Evolutionary conservation across 2,888 invertebrate species (phyloP), one percentile per base, ranked within the genome.

Genomic region (Lutraria lutraria): DNA sequence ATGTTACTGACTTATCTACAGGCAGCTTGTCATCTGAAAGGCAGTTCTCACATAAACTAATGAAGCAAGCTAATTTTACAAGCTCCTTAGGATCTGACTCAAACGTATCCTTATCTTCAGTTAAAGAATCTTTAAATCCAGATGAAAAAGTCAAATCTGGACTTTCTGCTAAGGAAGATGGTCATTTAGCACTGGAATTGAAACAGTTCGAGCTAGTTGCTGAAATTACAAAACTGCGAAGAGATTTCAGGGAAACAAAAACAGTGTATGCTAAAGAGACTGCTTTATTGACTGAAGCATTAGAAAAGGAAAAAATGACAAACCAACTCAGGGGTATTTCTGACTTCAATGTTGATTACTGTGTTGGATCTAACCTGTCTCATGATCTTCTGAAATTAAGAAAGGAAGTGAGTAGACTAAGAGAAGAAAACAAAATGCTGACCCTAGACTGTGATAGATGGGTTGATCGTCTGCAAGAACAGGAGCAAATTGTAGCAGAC

Each of bases 181-280:
- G 93, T 0, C 92, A 92, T 90, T 88, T 89, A 76, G 93, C 93
- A 12, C 83, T 94, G 19, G 94, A 94, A 79, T 81, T 93, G 13
- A 93, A 95, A 88, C 94, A 95, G 89, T 92, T 93, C 89, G 94
- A 95, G 89, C 91, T 95, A 43, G 92, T 94, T 31, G 94, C 94
- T 89, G 95, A 95, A 91, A 92, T 95, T 72, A 89, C 92, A 0
- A 91, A 93, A 56, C 88, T 95, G 4, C 91, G 93, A 79, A 92
- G 91, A 79, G 94, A 94, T 31, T 89, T 95, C 25, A 91, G 93
- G 31, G 95, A 95, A 87, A 95, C 95, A 15, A 95, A 95, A 87
- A 94, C 94, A 25, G 90, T 94, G 4, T 95, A 95, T 92, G 92
- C 93, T n/a, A 93, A 93, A 79, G 95, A 95, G 86, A 95, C 94